Conservation (phyloP, 2,888 invertebrate species). For the Protodeltote pygarga region DNA sequence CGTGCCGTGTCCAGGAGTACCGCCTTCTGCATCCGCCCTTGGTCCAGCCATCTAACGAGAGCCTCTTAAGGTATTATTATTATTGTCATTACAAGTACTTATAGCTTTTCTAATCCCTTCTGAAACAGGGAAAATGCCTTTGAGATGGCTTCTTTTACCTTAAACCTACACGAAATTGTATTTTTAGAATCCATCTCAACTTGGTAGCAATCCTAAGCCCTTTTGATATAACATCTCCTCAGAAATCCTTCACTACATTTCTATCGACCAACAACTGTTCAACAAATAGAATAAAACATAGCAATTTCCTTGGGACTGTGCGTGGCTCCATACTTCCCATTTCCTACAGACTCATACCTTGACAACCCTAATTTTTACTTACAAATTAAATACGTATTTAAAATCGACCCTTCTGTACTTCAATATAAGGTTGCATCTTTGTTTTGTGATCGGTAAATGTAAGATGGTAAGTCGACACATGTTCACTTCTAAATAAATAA, state of each 20-base stretch:
- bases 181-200: too few species aligned
- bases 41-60: too few species aligned
- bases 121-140: too few species aligned
- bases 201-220: conserved; percentile 27
- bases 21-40: too few species aligned
- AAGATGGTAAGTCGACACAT: conserved; percentile 49
- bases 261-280: conserved; percentile 66
- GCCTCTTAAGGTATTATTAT: too few species aligned
- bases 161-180: too few species aligned
- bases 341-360: conserved; percentile 60
- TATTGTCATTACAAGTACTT: too few species aligned
- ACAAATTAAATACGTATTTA: conserved; percentile 22
- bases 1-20: too few species aligned
- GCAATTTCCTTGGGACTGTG: conserved; percentile 71
- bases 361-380: conserved; percentile 43
- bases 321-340: conserved; percentile 61
- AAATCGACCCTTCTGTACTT: conserved; percentile 37
- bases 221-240: conserved; percentile 48
- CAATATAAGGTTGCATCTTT: conserved; percentile 8
- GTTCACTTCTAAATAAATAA: conserved; percentile 66
- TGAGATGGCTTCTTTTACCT: too few species aligned
- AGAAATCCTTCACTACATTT: conserved; percentile 62
- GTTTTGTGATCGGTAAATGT: conserved; percentile 17
- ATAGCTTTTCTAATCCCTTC: too few species aligned
- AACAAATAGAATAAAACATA: conserved; percentile 73